A percentile compares a stretch with the other conserved stretches of the same genome.
phyloP scores from a whole-genome alignment of 2,113 vertebrate genomes.

The Lipophrys pholis region DNA sequence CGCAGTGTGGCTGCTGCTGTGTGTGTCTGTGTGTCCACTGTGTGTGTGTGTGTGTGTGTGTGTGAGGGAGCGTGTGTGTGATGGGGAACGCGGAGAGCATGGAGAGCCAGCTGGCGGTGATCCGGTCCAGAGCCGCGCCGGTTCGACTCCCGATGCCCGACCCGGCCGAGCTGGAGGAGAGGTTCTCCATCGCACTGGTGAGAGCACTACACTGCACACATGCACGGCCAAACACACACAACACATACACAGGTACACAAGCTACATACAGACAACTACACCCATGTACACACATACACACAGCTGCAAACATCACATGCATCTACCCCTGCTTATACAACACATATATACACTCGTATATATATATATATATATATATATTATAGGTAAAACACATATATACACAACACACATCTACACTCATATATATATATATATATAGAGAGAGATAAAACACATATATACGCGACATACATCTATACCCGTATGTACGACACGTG shows the following conservation, averaged over 20 bases:
- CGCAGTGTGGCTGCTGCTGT: slow-evolving; percentile 4
- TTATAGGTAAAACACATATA: background rate
- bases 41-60: slow-evolving; percentile 27
- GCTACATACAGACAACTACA: background rate
- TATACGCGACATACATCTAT: background rate
- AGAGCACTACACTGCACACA: slow-evolving; percentile 11
- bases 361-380: too few relatives aligned
- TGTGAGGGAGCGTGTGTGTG: slow-evolving; percentile 37
- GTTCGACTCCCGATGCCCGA: slow-evolving; percentile 95
- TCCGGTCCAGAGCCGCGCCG: slow-evolving; percentile 89
- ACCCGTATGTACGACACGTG: background rate
- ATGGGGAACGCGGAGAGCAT: slow-evolving; percentile 91
- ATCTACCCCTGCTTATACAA: background rate
- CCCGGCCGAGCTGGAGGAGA: slow-evolving; percentile 92
- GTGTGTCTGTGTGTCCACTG: slow-evolving; percentile 3
- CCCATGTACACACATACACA: background rate
- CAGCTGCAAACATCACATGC: background rate
- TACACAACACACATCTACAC: background rate
- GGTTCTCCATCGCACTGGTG: slow-evolving; percentile 94
- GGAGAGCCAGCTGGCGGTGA: slow-evolving; percentile 92
- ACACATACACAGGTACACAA: background rate
- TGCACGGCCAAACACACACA: background rate
- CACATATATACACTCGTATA: background rate
- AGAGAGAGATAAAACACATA: too few relatives aligned
- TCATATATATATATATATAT: too few relatives aligned